phyloP scores from a whole-genome alignment of 1,140 invertebrate species.

The Trichoplusia ni region DNA sequence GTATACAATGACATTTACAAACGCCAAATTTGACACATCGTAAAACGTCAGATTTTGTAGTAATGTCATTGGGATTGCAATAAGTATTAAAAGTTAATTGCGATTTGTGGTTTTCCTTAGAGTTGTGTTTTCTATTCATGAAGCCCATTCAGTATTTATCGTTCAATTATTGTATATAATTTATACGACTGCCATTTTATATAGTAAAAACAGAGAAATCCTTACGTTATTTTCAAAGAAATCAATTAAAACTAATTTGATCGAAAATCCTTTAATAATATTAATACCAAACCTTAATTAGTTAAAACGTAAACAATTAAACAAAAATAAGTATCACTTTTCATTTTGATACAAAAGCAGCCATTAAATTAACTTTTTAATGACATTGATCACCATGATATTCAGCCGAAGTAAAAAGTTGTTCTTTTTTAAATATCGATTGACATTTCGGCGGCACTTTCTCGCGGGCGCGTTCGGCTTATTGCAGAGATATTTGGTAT shows the following conservation, averaged over 20 bases:
- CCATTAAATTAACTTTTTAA: slow-evolving; percentile 18
- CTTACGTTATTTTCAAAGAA: too few species aligned
- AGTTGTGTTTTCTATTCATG: neutral
- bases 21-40: neutral
- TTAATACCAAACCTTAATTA: too few species aligned
- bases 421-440: slow-evolving; percentile 40
- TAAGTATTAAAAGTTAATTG: neutral
- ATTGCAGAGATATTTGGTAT: slow-evolving; percentile 49
- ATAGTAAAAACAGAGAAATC: too few species aligned
- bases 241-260: too few species aligned
- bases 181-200: too few species aligned
- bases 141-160: neutral
- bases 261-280: too few species aligned
- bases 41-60: neutral
- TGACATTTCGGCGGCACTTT: slow-evolving; percentile 53
- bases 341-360: neutral
- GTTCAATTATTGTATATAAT: too few species aligned
- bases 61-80: neutral
- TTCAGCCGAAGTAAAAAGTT: slow-evolving; percentile 5
- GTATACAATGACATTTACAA: too few species aligned
- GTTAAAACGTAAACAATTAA: too few species aligned
- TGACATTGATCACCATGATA: slow-evolving; percentile 19
- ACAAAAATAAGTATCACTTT: too few species aligned
- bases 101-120: slow-evolving; percentile 12
- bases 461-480: slow-evolving; percentile 32